These are phyloP conservation scores for Osmerus eperlanus DNA, from an alignment of 2,113 vertebrate species.

Conservation along the genomic window DNA sequence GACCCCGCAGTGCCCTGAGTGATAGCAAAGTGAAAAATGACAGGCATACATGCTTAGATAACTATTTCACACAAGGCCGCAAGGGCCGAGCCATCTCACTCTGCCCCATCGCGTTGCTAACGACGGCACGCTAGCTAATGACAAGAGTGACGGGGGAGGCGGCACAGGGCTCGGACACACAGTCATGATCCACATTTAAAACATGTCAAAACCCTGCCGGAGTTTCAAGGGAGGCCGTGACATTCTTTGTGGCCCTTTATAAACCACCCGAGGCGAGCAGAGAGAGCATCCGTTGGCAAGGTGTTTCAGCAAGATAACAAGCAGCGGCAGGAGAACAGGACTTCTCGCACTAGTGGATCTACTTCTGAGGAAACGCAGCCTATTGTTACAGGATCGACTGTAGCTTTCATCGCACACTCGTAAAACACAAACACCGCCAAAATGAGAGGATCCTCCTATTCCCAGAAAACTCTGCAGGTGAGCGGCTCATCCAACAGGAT, in stretches of 20 bases:
- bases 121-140: constrained; percentile 66
- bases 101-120: constrained; percentile 38
- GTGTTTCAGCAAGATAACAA: constrained; percentile 16
- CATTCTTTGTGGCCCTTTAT: constrained; percentile 68
- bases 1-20: constrained; percentile 27
- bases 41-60: constrained; percentile 41
- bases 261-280: constrained; percentile 43
- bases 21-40: constrained; percentile 54
- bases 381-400: not conserved
- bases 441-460: constrained; percentile 74
- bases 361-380: constrained; percentile 11
- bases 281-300: constrained; percentile 31
- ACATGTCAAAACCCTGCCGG: constrained; percentile 60
- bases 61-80: constrained; percentile 66
- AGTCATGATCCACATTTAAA: constrained; percentile 71
- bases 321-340: constrained; percentile 13
- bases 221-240: constrained; percentile 65
- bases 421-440: constrained; percentile 9
- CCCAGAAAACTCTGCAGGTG: constrained; percentile 73
- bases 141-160: constrained; percentile 42
- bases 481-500: constrained; percentile 64
- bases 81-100: constrained; percentile 51
- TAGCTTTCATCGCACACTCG: not conserved
- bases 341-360: constrained; percentile 3
- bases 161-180: constrained; percentile 40